Evolutionary conservation across 2,113 vertebrate genomes (phyloP).

Genomic region (Saiga tatarica): DNA sequence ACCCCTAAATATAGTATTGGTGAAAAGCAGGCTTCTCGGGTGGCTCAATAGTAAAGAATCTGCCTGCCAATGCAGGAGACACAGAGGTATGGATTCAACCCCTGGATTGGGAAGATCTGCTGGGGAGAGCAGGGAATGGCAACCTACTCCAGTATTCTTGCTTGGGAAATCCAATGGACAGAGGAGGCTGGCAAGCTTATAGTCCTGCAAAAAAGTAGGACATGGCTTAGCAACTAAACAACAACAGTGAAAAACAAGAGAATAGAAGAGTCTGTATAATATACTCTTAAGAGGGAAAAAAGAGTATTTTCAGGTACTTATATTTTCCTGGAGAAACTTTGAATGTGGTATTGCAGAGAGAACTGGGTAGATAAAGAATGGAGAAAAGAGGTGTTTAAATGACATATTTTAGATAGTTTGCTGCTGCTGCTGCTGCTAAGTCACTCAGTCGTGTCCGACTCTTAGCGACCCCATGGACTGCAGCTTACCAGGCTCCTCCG

Average conservation of each 20-base stretch:
- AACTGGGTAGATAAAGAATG: not conserved
- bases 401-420: not conserved
- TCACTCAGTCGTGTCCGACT: fast-evolving
- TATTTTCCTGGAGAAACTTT: not conserved
- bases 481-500: too few species aligned
- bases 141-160: not conserved
- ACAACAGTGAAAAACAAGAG: not conserved
- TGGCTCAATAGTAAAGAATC: not conserved
- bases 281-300: not conserved
- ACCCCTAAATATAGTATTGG: not conserved
- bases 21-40: not conserved
- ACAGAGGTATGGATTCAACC: not conserved
- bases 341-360: not conserved
- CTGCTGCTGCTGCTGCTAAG: too few species aligned
- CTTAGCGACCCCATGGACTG: too few species aligned
- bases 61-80: not conserved
- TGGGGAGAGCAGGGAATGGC: not conserved
- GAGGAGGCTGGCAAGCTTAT: not conserved
- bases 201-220: not conserved
- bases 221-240: not conserved
- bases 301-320: not conserved
- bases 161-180: not conserved
- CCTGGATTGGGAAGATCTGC: not conserved
- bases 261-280: not conserved
- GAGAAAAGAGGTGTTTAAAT: not conserved